Conservation (phyloP, 2,797 vertebrate genomes). For the Botia almorhae region DNA sequence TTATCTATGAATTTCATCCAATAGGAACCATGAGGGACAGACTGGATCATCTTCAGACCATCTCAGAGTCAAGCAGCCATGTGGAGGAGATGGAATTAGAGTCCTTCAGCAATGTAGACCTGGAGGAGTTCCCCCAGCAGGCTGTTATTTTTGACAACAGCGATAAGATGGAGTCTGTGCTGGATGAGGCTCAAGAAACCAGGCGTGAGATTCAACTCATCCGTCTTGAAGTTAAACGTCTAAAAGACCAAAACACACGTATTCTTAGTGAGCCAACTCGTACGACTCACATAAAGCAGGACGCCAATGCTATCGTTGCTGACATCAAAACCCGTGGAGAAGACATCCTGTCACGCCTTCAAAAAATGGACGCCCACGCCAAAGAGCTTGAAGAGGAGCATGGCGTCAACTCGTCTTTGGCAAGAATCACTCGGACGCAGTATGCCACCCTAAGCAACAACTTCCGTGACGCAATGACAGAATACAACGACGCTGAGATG, state of each 20-base stretch:
- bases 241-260: slow-evolving; percentile 90
- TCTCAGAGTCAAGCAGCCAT: slow-evolving; percentile 72
- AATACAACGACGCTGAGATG: slow-evolving; percentile 93
- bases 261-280: slow-evolving; percentile 87
- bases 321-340: slow-evolving; percentile 91
- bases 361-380: slow-evolving; percentile 78
- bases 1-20: slow-evolving; percentile 18
- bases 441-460: slow-evolving; percentile 85
- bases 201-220: slow-evolving; percentile 86
- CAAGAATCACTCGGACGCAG: slow-evolving; percentile 88
- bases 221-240: slow-evolving; percentile 84
- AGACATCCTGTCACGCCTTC: slow-evolving; percentile 81
- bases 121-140: slow-evolving; percentile 75
- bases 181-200: slow-evolving; percentile 84
- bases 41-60: slow-evolving; percentile 83
- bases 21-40: slow-evolving; percentile 89
- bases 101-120: slow-evolving; percentile 76
- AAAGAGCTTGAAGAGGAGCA: slow-evolving; percentile 81
- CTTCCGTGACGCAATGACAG: slow-evolving; percentile 90
- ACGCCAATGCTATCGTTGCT: slow-evolving; percentile 90
- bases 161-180: slow-evolving; percentile 81
- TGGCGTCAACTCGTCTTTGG: slow-evolving; percentile 81
- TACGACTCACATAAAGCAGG: slow-evolving; percentile 89
- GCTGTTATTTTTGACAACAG: slow-evolving; percentile 87
- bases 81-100: slow-evolving; percentile 77